Evolutionary conservation across 1,140 invertebrate genomes (phyloP), one percentile per base, ranked within the genome.

Genomic region (Pachyrhynchus sulphureomaculatus): DNA sequence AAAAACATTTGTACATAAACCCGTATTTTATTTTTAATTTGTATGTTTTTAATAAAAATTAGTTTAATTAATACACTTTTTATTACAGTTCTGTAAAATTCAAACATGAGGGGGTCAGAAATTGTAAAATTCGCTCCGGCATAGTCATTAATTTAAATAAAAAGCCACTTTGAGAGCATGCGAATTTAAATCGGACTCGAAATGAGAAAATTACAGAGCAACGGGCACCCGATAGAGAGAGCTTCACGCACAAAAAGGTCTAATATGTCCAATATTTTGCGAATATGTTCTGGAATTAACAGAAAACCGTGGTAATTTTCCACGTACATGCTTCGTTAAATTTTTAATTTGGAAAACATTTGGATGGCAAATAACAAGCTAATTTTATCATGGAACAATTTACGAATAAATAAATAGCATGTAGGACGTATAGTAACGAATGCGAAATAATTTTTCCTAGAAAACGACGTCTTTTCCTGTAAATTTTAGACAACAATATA

Each of bases 91-190:
- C n/a, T n/a, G n/a, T 34, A 9, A 13, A 34, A 34, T 34, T 34
- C 33, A 13, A 13, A 9, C 10, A 9, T 12, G 33, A 34, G 10
- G 37, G 37, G 37, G 37, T 45, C 21, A 45, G 42, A 45, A 45
- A 23, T 24, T 18, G 18, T 21, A 23, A 24, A 45, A 45, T 23
- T 45, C 18, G 5, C 18, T 24, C n/a, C 18, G 23, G 42, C 20
- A 24, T 45, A 12, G 42, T 45, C 42, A 45, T 45, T 45, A 45
- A 45, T 45, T 45, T 45, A 45, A 45, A 45, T 45, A 45, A 45
- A 44, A 45, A 45, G n/a, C 18, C 42, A 45, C 42, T 45, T 45
- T 45, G 42, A 45, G 42, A 23, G 10, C 42, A 24, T 21, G 23
- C 42, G 42, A 24, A 45, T 45, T 45, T 23, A 23, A 45, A 45